Evolutionary conservation across 2,113 vertebrate species (phyloP).

Genomic region (Poeciliopsis prolifica): DNA sequence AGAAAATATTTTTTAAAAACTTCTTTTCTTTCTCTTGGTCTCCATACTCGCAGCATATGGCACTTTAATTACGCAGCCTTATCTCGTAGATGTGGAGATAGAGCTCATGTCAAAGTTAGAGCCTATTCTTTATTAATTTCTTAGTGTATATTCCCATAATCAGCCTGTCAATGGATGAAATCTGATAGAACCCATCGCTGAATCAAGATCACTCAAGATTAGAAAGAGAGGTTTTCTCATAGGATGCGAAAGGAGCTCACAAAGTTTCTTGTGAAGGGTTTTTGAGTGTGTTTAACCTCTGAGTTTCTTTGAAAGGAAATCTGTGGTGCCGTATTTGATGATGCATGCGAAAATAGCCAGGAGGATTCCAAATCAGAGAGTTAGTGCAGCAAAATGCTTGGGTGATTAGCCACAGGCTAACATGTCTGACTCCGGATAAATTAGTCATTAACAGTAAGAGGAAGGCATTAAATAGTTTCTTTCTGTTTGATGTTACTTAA

Average conservation of each 20-base stretch:
- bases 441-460: constrained; percentile 56
- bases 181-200: constrained; percentile 72
- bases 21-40: constrained; percentile 44
- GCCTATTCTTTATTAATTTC: constrained; percentile 79
- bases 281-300: background rate
- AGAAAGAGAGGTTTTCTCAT: constrained; percentile 64
- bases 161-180: constrained; percentile 73
- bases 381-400: constrained; percentile 43
- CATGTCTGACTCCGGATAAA: constrained; percentile 31
- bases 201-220: constrained; percentile 76
- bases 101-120: constrained; percentile 75
- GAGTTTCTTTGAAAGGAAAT: constrained; percentile 11
- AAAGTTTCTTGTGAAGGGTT: constrained; percentile 23
- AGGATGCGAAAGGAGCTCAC: constrained; percentile 41
- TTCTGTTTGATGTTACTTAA: background rate
- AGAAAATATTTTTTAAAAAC: constrained; percentile 58
- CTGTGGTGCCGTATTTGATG: background rate
- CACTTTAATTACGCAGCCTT: constrained; percentile 83
- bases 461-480: constrained; percentile 20
- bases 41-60: constrained; percentile 67
- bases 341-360: constrained; percentile 7
- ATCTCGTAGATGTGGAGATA: constrained; percentile 82
- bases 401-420: constrained; percentile 56
- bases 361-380: constrained; percentile 46
- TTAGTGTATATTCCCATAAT: constrained; percentile 80